Conservation (phyloP, 2,113 vertebrate species). For the Picathartes gymnocephalus region DNA sequence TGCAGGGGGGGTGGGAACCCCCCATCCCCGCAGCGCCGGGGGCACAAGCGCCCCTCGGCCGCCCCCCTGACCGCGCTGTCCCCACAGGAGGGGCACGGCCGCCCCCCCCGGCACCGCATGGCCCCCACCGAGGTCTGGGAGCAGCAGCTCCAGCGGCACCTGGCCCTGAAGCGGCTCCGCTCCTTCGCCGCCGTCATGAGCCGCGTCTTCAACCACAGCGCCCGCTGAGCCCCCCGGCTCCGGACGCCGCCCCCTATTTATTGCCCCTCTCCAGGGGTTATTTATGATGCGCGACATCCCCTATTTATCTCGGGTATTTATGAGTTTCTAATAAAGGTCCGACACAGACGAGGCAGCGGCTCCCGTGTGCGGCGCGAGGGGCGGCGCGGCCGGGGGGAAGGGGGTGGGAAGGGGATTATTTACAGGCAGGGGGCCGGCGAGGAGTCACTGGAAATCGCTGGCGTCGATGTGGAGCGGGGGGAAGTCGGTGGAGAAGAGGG, state of each 20-base stretch:
- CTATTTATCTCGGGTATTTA: slow-evolving; percentile 43
- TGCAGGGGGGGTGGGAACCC: too few species aligned
- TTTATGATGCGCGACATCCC: background rate
- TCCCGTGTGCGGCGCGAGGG: fast-evolving
- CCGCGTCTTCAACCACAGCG: slow-evolving; percentile 67
- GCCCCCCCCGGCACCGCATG: background rate
- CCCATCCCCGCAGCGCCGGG: fast-evolving
- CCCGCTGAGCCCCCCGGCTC: background rate
- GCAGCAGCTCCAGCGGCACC: background rate
- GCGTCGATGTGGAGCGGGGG: background rate
- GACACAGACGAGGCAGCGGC: background rate
- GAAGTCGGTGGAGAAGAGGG: background rate
- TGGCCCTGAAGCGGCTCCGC: slow-evolving; percentile 62
- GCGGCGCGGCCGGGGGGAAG: background rate
- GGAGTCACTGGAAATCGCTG: slow-evolving; percentile 10
- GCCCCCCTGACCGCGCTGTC: background rate
- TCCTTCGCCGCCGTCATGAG: slow-evolving; percentile 64
- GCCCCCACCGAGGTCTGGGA: background rate
- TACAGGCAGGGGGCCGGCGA: background rate
- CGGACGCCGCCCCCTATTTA: background rate
- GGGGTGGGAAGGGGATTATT: background rate
- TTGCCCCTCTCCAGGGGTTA: background rate
- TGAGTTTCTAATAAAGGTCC: slow-evolving; percentile 23
- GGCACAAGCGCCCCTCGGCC: fast-evolving
- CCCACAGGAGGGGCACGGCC: background rate